Conservation (phyloP, 64 coral and sea anemone genomes). For the Dendronephthya gigantea region DNA sequence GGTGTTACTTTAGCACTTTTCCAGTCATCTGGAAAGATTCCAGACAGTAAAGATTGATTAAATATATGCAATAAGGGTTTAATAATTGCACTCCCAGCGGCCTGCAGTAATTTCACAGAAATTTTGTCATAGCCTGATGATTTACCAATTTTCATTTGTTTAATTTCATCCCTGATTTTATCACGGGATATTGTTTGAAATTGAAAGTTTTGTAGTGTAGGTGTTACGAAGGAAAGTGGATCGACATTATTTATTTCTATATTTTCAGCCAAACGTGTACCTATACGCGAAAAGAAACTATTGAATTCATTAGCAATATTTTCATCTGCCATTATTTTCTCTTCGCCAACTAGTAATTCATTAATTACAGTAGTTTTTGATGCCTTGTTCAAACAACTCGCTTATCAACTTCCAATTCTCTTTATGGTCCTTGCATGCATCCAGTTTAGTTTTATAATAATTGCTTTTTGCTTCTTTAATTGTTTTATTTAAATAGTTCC, state of each 20-base stretch:
- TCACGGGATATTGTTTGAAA: neutral
- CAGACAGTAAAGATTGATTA: neutral
- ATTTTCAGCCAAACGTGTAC: neutral
- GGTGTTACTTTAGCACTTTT: neutral
- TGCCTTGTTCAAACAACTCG: neutral
- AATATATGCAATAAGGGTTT: neutral
- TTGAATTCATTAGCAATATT: slow-evolving; percentile 3
- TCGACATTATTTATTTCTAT: neutral
- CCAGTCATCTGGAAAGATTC: slow-evolving; percentile 8
- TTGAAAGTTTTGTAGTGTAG: neutral
- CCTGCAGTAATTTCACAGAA: neutral
- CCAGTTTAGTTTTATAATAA: slow-evolving; percentile 3
- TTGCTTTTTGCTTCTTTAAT: slow-evolving; percentile 14
- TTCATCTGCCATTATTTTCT: neutral
- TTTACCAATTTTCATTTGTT: neutral
- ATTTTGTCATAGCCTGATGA: neutral
- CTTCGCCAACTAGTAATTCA: neutral
- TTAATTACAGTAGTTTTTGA: neutral
- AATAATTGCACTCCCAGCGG: neutral
- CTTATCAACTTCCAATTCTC: slow-evolving; percentile 17
- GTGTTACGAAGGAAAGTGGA: neutral
- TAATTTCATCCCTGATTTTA: neutral
- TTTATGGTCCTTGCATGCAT: neutral
- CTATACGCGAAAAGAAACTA: neutral
- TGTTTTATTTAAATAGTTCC: slow-evolving; percentile 2